Percentiles rank a stretch among this genome's conserved stretches.
phyloP scores from a whole-genome alignment of 1,140 invertebrate species.

The Cydia strobilella region DNA sequence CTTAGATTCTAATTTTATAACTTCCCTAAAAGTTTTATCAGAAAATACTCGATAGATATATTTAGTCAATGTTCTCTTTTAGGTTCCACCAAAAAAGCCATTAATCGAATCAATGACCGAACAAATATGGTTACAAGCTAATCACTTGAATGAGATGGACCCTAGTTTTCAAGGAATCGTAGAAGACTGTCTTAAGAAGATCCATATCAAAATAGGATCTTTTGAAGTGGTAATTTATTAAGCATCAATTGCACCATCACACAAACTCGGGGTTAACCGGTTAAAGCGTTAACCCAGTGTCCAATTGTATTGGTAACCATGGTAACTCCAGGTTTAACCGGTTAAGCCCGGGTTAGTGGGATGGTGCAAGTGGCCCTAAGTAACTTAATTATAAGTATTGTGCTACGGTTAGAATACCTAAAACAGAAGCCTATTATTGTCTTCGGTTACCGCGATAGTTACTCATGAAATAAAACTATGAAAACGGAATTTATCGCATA shows the following conservation, averaged over 20 bases:
- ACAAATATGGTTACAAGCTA: constrained; percentile 82
- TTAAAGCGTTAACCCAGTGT: too few relatives aligned
- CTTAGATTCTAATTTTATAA: too few relatives aligned
- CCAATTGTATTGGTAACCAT: too few relatives aligned
- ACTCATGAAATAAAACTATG: too few relatives aligned
- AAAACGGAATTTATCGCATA: too few relatives aligned
- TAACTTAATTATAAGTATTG: constrained; percentile 5
- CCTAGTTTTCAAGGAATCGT: constrained; percentile 78
- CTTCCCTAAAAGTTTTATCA: too few relatives aligned
- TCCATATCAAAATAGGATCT: constrained; percentile 82
- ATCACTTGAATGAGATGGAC: constrained; percentile 82
- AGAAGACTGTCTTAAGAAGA: constrained; percentile 79
- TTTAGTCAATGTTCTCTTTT: background rate
- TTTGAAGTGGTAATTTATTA: constrained; percentile 79
- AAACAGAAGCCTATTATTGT: background rate
- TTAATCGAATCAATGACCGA: constrained; percentile 79
- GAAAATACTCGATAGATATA: background rate
- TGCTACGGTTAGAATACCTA: background rate
- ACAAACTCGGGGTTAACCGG: too few relatives aligned
- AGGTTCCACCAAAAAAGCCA: constrained; percentile 80
- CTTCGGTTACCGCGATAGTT: too few relatives aligned
- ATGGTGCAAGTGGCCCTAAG: too few relatives aligned
- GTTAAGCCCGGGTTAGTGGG: too few relatives aligned
- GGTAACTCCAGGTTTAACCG: too few relatives aligned
- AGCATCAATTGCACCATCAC: too few relatives aligned